Base-by-base conservation (phyloP, 2,888 invertebrate species). In the Cheilosia vulpina region DNA sequence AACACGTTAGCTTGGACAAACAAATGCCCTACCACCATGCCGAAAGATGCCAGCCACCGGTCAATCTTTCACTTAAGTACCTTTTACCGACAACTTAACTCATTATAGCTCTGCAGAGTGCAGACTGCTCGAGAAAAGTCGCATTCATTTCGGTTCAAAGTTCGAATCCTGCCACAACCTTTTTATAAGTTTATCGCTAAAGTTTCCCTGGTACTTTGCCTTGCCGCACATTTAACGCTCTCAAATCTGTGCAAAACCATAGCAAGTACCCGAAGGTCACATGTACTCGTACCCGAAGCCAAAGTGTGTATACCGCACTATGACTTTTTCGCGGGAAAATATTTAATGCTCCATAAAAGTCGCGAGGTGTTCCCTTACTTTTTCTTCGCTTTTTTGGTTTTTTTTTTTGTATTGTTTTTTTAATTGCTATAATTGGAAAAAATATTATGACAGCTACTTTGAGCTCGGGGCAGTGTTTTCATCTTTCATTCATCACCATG, bases 211-310 rank as follows among this genome's bases (percentile, higher is more conserved):
- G 41, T 53, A 66, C 6, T 68, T 9, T 55, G 15, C 34, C 21
- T 55, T 19, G 43, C 19, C 43, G 31, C 31, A 31, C 9, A 31
- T 57, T n/a, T 13, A 50, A 45, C 31, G 38, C 38, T 63, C 57
- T 41, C 13, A 27, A 17, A 27, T 63, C 41, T 63, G 50, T 41
- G 73, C 71, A 65, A 66, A 79, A 79, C n/a, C 52, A 60, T 60
- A 65, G 57, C 69, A 47, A 82, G 77, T 60, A 52, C 52, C 65
- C 34, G 63, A 65, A 71, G 77, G 77, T 82, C 77, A 53, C 58
- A 27, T 41, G 21, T 69, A 13, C 45, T 34, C 24, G 21, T 34
- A 57, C 66, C 57, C 13, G 17, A 55, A 55, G 45, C 11, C 43
- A 31, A 3, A 66, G 24, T 41, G 24, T 45, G 52, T 27, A 63